phyloP scores from a whole-genome alignment of 2,888 invertebrate genomes.

The Spodoptera exigua region DNA sequence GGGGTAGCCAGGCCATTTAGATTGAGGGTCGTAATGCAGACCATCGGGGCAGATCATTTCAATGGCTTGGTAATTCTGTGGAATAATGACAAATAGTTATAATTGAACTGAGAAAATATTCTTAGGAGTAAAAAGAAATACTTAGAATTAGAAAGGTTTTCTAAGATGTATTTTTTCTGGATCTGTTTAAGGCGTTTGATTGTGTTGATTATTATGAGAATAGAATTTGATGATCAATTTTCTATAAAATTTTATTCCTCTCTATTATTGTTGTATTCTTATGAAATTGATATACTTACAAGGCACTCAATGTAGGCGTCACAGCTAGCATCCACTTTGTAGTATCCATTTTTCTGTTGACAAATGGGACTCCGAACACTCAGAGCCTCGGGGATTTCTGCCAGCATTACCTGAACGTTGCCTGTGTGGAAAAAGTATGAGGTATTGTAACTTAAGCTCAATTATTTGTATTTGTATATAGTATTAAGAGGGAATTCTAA shows the following conservation, averaged over 20 bases:
- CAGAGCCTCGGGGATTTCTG: neutral
- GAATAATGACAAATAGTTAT: neutral
- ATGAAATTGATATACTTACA: constrained; percentile 83
- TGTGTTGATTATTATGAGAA: too few relatives aligned
- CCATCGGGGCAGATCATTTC: constrained; percentile 94
- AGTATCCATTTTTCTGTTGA: constrained; percentile 88
- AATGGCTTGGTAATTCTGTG: constrained; percentile 89
- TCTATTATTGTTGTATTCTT: too few relatives aligned
- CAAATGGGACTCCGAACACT: constrained; percentile 64
- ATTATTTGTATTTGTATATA: too few relatives aligned
- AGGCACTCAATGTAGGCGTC: constrained; percentile 92
- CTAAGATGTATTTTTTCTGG: too few relatives aligned
- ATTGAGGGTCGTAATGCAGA: constrained; percentile 92
- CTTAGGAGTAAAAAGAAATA: too few relatives aligned
- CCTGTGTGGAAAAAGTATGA: constrained; percentile 14
- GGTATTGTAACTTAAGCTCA: too few relatives aligned
- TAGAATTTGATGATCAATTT: too few relatives aligned
- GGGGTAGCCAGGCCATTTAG: constrained; percentile 91
- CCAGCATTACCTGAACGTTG: constrained; percentile 10
- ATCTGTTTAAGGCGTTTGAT: too few relatives aligned
- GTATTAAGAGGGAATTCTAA: too few relatives aligned
- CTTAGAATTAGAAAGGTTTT: too few relatives aligned
- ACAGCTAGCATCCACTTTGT: constrained; percentile 90
- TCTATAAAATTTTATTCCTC: too few relatives aligned
- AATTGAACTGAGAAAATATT: neutral